phyloP scores from a whole-genome alignment of 2,797 vertebrate species.

The Sebastes flavidus region DNA sequence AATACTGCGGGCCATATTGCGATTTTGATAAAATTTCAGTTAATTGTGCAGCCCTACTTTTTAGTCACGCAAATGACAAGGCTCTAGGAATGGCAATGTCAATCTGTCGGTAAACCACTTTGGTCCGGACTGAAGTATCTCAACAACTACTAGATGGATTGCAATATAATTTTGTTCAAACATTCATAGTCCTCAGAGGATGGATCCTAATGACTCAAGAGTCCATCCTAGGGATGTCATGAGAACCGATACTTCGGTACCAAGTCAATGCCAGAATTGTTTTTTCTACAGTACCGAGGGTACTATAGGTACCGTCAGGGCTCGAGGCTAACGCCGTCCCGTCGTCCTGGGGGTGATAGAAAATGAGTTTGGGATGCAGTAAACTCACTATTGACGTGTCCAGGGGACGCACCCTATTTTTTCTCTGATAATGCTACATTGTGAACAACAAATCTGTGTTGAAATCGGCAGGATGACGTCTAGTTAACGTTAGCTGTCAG shows the following conservation, averaged over 20 bases:
- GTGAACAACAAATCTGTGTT: not conserved
- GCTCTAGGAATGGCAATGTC: not conserved
- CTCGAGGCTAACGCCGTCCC: rapidly evolving
- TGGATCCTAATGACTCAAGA: not conserved
- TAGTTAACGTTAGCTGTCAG: not conserved
- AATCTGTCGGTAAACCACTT: not conserved
- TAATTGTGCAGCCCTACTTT: not conserved
- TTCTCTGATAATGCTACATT: not conserved
- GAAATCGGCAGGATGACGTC: not conserved
- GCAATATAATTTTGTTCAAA: not conserved
- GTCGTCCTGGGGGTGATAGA: no score
- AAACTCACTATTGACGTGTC: no score
- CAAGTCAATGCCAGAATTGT: no score
- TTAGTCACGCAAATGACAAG: not conserved
- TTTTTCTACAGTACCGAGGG: no score
- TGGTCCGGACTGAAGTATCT: not conserved
- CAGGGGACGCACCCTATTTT: not conserved
- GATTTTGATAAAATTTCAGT: not conserved
- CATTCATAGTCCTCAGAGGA: not conserved
- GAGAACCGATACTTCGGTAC: not conserved
- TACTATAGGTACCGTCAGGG: not conserved
- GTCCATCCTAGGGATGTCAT: rapidly evolving
- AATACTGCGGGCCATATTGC: not conserved
- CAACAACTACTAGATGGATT: not conserved
- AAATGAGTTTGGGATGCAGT: no score